Base-by-base conservation (phyloP, 2,113 vertebrate species). In the Chloroceryle aenea region DNA sequence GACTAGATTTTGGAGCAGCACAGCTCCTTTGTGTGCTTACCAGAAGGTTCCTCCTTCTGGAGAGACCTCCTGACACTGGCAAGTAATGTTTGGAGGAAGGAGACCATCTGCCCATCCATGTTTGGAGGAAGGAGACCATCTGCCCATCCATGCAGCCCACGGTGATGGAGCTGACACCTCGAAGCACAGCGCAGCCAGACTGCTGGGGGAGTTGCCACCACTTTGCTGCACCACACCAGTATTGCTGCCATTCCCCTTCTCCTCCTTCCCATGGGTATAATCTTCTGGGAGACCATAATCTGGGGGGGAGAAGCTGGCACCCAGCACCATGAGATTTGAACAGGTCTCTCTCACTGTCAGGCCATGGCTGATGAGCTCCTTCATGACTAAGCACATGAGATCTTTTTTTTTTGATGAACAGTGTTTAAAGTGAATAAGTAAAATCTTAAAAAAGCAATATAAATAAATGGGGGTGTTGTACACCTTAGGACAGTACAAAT, bases 341-440 rank as follows among this genome's bases (percentile, higher is more conserved):
- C 0, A 1, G 34, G 12, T 22, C 5, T 63, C 30, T 79, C 2
- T 0, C 4, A 2, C 13, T 48, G 76, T 38, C 38, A 29, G 4
- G 0, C 22, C 21, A 6, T 27, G 38, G 4, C 21, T 55, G n/a
- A 77, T 30, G 25, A 85, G 42, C 40, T 88, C 45, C 78, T 88
- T 43, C 45, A 90, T 9, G 25, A 52, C 10, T 2, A 10, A 84
- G 34, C 9, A 14, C 48, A 47, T 34, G 74, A 79, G 61, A 26
- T 43, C 8, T 78, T 66, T 43, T 21, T 80, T 85, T 84, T 87
- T 62, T 36, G 1, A 72, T 86, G 14, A 91, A 40, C 47, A 66
- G 15, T 55, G 69, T 81, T 96, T 82, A 87, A 87, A 56, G 77
- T 68, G 34, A 95, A 86, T 94, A 89, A 90, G 63, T 86, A 86